Evolutionary conservation across 2,888 invertebrate species (phyloP).

Genomic region (Sarcophaga caerulescens): DNA sequence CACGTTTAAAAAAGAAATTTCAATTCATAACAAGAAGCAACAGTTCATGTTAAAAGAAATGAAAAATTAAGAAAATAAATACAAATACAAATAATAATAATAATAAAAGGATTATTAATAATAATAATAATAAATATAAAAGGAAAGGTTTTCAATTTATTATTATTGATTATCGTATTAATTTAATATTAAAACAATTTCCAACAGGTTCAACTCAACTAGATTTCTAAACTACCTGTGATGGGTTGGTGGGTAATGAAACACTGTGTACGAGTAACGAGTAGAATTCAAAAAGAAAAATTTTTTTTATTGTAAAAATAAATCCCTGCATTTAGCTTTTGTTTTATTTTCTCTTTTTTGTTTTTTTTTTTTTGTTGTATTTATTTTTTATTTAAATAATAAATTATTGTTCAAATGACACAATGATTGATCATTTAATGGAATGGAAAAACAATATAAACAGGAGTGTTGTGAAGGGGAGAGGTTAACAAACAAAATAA

Average conservation of each 20-base stretch:
- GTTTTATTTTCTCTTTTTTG: neutral
- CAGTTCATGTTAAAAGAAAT: constrained; percentile 48
- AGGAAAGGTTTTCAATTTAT: too few relatives aligned
- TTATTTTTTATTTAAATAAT: neutral
- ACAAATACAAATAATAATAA: too few relatives aligned
- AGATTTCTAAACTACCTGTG: constrained; percentile 65
- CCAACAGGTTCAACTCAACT: constrained; percentile 63
- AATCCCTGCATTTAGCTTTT: neutral
- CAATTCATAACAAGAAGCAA: constrained; percentile 71
- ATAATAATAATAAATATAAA: too few relatives aligned
- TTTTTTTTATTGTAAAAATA: neutral
- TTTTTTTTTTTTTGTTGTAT: too few relatives aligned
- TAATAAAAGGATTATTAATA: too few relatives aligned
- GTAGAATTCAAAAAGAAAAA: neutral
- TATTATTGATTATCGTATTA: neutral
- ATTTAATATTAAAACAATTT: constrained; percentile 9
- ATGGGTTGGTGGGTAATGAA: constrained; percentile 18
- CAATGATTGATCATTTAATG: constrained; percentile 28
- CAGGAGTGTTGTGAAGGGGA: neutral
- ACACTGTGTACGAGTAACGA: neutral
- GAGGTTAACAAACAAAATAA: constrained; percentile 2
- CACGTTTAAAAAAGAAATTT: constrained; percentile 34
- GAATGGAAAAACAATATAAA: neutral
- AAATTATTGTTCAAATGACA: constrained; percentile 23
- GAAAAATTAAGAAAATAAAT: neutral